Evolutionary conservation across 2,888 invertebrate species (phyloP).

Genomic region (Phytoseiulus persimilis): DNA sequence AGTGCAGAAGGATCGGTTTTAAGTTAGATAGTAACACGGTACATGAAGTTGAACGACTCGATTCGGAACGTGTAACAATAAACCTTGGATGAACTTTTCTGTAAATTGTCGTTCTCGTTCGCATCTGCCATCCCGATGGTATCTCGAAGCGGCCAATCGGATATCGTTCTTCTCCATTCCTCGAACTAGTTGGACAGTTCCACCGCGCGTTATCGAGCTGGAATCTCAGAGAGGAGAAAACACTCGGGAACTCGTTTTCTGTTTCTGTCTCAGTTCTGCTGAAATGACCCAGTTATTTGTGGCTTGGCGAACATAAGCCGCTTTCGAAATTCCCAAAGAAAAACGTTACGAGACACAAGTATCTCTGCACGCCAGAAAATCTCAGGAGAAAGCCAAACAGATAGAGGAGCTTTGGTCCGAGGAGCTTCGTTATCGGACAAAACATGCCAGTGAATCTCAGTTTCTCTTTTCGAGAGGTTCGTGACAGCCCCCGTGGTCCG

Average conservation of each 20-base stretch:
- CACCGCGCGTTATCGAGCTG: not conserved
- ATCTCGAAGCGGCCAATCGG: not conserved
- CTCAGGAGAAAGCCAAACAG: not conserved
- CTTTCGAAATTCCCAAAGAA: not conserved
- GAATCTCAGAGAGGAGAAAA: too few relatives aligned
- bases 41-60: not conserved
- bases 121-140: not conserved
- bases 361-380: not conserved
- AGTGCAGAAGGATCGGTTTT: not conserved
- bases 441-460: not conserved
- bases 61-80: not conserved
- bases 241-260: not conserved
- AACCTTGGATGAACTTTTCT: not conserved
- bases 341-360: not conserved
- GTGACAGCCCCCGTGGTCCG: not conserved
- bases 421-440: not conserved
- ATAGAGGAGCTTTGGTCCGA: not conserved
- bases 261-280: not conserved
- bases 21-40: not conserved
- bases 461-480: not conserved
- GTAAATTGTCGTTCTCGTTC: not conserved
- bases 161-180: not conserved
- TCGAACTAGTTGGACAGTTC: not conserved
- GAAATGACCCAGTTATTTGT: not conserved
- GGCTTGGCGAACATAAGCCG: not conserved